These are phyloP conservation scores for Heterodera schachtii DNA, from an alignment of 1,140 invertebrate genomes.

Conservation along the genomic window DNA sequence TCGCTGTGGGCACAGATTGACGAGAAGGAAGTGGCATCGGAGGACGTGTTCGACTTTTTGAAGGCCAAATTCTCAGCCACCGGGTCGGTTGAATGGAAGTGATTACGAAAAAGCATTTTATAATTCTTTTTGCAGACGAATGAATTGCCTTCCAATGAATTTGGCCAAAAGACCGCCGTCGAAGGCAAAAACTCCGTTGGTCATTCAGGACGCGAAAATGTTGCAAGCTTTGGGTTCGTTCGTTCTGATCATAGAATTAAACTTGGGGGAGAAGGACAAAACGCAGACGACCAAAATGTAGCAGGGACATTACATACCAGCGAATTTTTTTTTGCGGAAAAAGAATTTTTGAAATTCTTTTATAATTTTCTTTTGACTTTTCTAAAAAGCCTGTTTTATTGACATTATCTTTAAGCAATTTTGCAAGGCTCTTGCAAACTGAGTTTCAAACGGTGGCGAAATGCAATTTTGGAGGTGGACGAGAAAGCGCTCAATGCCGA, in stretches of 20 bases:
- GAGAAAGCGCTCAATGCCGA: conserved; percentile 34
- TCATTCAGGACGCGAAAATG: conserved; percentile 43
- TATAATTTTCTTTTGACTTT: conserved; percentile 1
- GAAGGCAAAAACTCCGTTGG: conserved; percentile 45
- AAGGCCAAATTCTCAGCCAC: conserved; percentile 46
- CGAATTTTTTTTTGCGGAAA: too few species aligned
- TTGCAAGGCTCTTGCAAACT: conserved; percentile 49
- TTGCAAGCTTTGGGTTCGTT: conserved; percentile 39
- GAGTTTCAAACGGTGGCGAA: conserved; percentile 41
- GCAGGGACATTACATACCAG: too few species aligned
- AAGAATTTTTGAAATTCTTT: too few species aligned
- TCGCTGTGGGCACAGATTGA: conserved; percentile 48
- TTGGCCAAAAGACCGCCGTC: conserved; percentile 15
- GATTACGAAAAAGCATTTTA: not conserved
- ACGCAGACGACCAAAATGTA: too few species aligned
- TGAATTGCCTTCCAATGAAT: conserved; percentile 3
- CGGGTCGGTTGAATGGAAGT: conserved; percentile 13
- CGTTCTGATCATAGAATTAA: too few species aligned
- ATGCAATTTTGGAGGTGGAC: conserved; percentile 43
- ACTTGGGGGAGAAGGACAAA: too few species aligned
- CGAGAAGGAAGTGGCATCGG: conserved; percentile 41
- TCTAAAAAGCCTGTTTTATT: too few species aligned
- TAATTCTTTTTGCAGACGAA: not conserved
- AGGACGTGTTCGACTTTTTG: conserved; percentile 42
- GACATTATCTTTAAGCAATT: conserved; percentile 53